Evolutionary conservation across 2,797 vertebrate genomes (phyloP), one percentile per base, ranked within the genome.

Genomic region (Eulemur albifrons): DNA sequence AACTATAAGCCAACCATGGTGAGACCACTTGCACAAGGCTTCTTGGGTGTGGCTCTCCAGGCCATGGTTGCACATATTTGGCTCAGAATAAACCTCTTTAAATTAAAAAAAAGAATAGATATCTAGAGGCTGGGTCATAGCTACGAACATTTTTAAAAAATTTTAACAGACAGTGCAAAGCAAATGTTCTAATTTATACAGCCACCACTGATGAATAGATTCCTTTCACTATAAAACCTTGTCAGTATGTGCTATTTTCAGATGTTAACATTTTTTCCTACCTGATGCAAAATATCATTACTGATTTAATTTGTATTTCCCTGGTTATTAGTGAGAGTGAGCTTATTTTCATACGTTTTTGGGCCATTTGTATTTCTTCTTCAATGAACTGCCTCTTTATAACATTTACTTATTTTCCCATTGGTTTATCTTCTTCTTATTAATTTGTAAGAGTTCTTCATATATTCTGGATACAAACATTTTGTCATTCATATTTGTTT

Each of bases 401-500:
- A 40, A 6, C 27, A 20, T 81, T 92, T 67, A 35, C 21, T 93
- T 81, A 52, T 81, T 93, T 88, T 92, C 43, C 32, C 88, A 48
- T n/a, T 72, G 32, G 48, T 67, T 40, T 86, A 3, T 87, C 35
- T 50, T 63, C 93, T 93, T 75, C 30, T 90, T 40, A 30, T 80
- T 72, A 43, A 45, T 79, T 93, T 85, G 38, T 86, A 70, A 38
- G 61, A 45, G 6, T 91, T 94, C 35, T 65, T 85, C 30, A 48
- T 54, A 15, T 43, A 43, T 81, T 87, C 69, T 77, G 8, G 9
- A 32, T 38, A 15, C n/a, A 89, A 92, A 84, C 12, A 70, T 86
- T 93, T 90, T 79, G 10, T 81, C 48, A 96, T 96, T 75, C 27
- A 27, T 57, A 69, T 92, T 83, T 92, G 9, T 76, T 83, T 96